These are phyloP conservation scores for Meghimatium bilineatum DNA, from an alignment of 2,888 invertebrate genomes.

Conservation along the genomic window DNA sequence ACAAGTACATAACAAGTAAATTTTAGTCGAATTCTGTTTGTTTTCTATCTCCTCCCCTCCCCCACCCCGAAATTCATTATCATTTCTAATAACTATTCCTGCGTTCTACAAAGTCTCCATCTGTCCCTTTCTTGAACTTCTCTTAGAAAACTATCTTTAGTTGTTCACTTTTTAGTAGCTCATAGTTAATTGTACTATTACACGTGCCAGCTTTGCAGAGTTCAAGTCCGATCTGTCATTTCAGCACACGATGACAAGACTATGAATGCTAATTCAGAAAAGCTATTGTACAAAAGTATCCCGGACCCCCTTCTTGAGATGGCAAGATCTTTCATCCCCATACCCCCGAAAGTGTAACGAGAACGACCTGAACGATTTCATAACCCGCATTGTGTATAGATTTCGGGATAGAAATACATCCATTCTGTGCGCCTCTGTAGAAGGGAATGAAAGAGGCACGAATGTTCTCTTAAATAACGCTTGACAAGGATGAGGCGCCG, in stretches of 20 bases:
- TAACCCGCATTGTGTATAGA: background rate
- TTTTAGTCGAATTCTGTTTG: too few species aligned
- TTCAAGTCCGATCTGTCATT: background rate
- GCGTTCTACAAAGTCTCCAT: background rate
- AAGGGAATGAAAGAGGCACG: background rate
- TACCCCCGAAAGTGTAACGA: background rate
- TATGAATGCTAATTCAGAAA: constrained; percentile 20
- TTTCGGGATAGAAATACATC: background rate
- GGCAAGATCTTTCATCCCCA: background rate
- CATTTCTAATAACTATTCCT: background rate
- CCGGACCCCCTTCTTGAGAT: background rate
- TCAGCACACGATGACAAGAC: background rate
- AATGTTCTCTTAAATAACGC: background rate
- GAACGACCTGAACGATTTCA: constrained; percentile 6
- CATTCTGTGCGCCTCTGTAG: background rate
- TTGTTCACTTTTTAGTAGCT: background rate
- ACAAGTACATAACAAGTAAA: too few species aligned
- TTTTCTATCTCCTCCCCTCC: too few species aligned
- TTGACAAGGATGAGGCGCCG: background rate
- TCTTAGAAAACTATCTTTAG: background rate
- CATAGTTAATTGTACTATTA: background rate
- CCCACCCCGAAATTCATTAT: background rate
- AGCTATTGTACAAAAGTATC: background rate
- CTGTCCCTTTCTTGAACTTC: constrained; percentile 7
- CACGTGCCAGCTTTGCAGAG: background rate